Evolutionary conservation across 2,797 vertebrate species (phyloP).

Genomic region (Pantherophis vulpinus): DNA sequence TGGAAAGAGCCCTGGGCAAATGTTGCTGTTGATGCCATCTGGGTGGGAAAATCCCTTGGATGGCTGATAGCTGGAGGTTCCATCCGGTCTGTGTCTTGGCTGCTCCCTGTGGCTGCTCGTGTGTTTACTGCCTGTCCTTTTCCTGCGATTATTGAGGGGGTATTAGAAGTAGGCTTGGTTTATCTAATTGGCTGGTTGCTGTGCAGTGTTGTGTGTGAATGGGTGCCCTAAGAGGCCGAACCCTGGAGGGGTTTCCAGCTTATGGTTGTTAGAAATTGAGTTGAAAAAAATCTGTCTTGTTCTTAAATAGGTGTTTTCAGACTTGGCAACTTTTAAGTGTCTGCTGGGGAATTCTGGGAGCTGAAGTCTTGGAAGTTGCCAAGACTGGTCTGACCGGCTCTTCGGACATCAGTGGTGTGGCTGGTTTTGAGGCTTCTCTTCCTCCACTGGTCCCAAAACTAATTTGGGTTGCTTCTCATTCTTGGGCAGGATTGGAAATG

Average conservation of each 20-base stretch:
- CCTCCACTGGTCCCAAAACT: conserved; percentile 45
- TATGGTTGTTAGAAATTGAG: background rate
- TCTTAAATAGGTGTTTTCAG: background rate
- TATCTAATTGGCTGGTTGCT: background rate
- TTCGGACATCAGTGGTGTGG: conserved; percentile 36
- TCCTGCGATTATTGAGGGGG: background rate
- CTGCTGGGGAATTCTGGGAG: background rate
- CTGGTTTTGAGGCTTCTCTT: conserved; percentile 30
- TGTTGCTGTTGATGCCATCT: background rate
- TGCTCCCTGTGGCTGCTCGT: background rate
- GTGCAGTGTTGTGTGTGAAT: background rate
- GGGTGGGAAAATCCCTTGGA: background rate
- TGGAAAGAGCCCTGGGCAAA: background rate
- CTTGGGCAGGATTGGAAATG: background rate
- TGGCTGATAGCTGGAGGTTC: background rate
- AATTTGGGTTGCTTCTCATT: conserved; percentile 22
- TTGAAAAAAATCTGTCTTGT: background rate
- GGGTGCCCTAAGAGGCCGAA: conserved; percentile 38
- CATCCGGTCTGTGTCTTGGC: background rate
- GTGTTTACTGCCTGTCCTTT: background rate
- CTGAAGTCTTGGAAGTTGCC: background rate
- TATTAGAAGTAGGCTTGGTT: background rate
- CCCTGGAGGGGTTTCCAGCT: background rate
- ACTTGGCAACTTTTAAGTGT: background rate
- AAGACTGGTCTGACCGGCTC: conserved; percentile 17